Evolutionary conservation across 2,113 vertebrate genomes (phyloP), one percentile per base, ranked within the genome.

Genomic region (Thunnus maccoyii): DNA sequence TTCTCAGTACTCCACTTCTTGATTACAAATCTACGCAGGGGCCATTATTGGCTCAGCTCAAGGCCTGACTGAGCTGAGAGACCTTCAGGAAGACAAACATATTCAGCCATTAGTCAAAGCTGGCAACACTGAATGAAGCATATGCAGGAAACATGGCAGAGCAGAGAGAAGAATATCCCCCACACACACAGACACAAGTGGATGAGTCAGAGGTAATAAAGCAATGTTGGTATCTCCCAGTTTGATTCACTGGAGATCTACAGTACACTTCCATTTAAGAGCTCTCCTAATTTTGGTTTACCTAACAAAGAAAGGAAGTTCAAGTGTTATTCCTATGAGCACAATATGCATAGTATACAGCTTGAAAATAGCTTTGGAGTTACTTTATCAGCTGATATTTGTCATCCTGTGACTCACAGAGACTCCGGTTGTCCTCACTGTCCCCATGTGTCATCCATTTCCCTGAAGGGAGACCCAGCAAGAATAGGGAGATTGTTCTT

Each of bases 401-500:
- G 63, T 83, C 69, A 87, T 79, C 56, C 72, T 72, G 69, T 82
- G 67, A 73, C 78, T 89, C 84, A 88, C 74, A 81, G 69, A 80
- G 80, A 72, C 84, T 80, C 64, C 63, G 72, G 25, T 22, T 89
- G 85, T 86, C 76, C 79, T 76, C 68, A 41, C 76, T 65, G 85
- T 90, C 84, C 61, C 77, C 64, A 69, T 88, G 78, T 82, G 83
- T 86, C 91, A 89, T 22, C 62, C 27, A 78, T 76, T 86, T 71
- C 64, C 86, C 20, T 5, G 60, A 82, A 62, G 88, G 72, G 60
- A 85, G 68, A 82, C 76, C 65, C 78, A 78, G 30, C 72, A 92
- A 93, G 88, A 91, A 93, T 79, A 75, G 58, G 46, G 44, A 76
- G 82, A 90, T 86, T 93, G 91, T 92, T 91, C 87, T 85, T 86